These are phyloP conservation scores for Ceratina australensis DNA, from an alignment of 1,140 invertebrate species.

Conservation along the genomic window DNA sequence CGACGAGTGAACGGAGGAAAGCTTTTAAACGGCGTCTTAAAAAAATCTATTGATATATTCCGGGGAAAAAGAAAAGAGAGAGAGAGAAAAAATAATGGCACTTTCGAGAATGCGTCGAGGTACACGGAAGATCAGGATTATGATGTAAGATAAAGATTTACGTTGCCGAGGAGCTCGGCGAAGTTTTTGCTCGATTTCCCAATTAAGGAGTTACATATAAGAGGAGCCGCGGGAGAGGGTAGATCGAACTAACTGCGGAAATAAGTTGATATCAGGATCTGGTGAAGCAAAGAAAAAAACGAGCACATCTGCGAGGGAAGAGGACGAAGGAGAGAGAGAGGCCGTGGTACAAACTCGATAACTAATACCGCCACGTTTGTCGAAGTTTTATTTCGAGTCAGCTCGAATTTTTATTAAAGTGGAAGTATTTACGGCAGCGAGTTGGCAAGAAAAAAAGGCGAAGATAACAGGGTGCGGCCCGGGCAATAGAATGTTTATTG, in stretches of 20 bases:
- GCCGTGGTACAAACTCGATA: conserved; percentile 25
- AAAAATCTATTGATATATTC: not conserved
- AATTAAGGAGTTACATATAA: too few species aligned
- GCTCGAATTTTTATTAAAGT: conserved; percentile 39
- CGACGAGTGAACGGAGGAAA: too few species aligned
- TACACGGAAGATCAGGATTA: too few species aligned
- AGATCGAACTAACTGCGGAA: not conserved
- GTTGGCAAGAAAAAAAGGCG: conserved; percentile 5
- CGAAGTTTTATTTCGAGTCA: conserved; percentile 21
- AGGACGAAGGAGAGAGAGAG: not conserved
- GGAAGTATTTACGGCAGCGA: conserved; percentile 31
- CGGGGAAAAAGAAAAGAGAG: not conserved
- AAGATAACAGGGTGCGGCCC: conserved; percentile 33
- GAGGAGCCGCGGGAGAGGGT: too few species aligned
- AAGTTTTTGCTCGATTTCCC: too few species aligned
- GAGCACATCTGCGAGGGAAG: too few species aligned
- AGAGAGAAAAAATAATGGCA: too few species aligned
- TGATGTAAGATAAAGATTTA: too few species aligned
- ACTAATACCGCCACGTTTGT: conserved; percentile 29
- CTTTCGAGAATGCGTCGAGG: too few species aligned
- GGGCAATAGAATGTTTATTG: conserved; percentile 43
- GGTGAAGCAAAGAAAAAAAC: too few species aligned
- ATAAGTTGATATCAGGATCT: conserved; percentile 3
- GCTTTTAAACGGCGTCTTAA: too few species aligned
- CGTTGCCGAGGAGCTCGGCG: too few species aligned